A percentile compares a stretch with the other conserved stretches of the same genome.
Conservation (phyloP, 1,140 invertebrate species). For the Drosophila setifemur region DNA sequence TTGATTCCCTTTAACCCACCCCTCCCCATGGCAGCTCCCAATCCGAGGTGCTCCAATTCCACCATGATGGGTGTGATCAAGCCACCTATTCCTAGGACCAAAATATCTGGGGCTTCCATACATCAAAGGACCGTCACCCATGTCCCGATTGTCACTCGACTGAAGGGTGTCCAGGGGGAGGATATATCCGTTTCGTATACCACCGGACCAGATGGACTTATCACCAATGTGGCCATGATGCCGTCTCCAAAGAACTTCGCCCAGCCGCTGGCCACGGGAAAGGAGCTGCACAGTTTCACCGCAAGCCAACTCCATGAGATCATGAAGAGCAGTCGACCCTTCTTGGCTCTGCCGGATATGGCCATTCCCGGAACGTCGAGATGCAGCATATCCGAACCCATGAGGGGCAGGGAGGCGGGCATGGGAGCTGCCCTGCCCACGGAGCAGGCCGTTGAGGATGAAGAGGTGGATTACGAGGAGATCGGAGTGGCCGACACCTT, state of each 20-base stretch:
- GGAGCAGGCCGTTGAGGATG: constrained; percentile 83
- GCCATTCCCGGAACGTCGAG: background rate
- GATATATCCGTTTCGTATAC: constrained; percentile 12
- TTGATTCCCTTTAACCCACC: no score
- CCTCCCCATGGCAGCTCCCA: no score
- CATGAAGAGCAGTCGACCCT: constrained; percentile 1
- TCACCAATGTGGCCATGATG: constrained; percentile 20
- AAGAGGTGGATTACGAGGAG: constrained; percentile 97
- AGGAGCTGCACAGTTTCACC: background rate
- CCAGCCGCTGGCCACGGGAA: background rate
- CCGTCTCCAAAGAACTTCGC: background rate
- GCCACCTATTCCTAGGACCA: no score
- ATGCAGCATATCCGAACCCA: background rate
- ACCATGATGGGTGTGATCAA: background rate
- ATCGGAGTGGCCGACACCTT: constrained; percentile 99
- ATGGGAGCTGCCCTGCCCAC: background rate
- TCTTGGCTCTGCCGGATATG: constrained; percentile 7
- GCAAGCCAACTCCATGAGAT: constrained; percentile 10
- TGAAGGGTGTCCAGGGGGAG: background rate
- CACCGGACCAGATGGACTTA: constrained; percentile 24
- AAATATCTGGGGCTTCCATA: background rate
- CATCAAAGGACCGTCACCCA: background rate
- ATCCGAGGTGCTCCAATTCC: background rate
- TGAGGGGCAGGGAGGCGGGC: background rate
- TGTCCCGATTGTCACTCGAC: constrained; percentile 1